Evolutionary conservation across 1,140 invertebrate species (phyloP), one percentile per base, ranked within the genome.

Genomic region (Brachionus koreanus): DNA sequence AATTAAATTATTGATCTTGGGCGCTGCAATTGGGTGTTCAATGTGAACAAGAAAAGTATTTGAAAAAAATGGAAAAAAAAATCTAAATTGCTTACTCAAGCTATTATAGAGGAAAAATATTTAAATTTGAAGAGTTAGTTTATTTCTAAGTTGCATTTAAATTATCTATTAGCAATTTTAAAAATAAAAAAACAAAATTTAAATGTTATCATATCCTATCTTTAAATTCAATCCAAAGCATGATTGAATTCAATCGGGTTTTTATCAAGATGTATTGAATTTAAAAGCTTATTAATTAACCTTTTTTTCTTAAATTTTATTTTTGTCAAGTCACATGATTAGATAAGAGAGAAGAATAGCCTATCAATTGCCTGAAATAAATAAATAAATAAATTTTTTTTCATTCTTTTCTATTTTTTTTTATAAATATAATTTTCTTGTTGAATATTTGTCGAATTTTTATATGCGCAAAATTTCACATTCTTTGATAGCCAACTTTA

Each of bases 191-290:
- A 19, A 72, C 19, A 46, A 46, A 74, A 46, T 46, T 74, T 29
- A 46, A 46, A 46, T 74, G 69, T 74, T 74, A 74, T 74, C 69
- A 43, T 74, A 74, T 74, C 69, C 69, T 39, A 37, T 39, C 35
- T 72, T 42, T 37, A 49, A 67, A 67, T 67, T 67, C 65, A 67
- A 67, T 67, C 65, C 65, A 19, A 72, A 42, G 39, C 37, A 42
- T 72, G 5, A 42, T 72, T 74, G 37, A 46, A 46, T 74, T 74
- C 42, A 46, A 43, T 74, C 37, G 42, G 39, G 5, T 74, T 39
- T 69, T 72, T 72, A 72, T 72, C 67, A 72, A 72, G 67, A 72
- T 72, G 37, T 72, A 72, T 72, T 72, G 67, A 72, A 72, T 72
- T 72, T 42, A 72, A 74, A 74, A 46, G 39, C 16, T 74, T 25